Base-by-base conservation (phyloP, 2,113 vertebrate genomes). In the Pangasianodon gigas region DNA sequence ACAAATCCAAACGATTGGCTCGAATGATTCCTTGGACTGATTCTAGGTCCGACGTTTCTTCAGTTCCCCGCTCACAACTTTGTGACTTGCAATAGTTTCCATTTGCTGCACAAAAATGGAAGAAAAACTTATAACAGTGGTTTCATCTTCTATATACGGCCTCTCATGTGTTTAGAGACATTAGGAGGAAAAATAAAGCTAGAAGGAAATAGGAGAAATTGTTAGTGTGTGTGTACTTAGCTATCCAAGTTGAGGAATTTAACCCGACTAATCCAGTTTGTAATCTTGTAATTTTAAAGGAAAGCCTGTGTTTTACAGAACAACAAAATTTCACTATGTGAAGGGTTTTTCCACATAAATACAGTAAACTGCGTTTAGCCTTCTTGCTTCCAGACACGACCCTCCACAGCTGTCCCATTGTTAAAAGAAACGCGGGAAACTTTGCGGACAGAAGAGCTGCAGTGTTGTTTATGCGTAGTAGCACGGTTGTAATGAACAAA, bases 401-500 rank as follows among this genome's bases (percentile, higher is more conserved):
- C 77, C 81, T 88, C 94, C 91, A 93, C 91, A 93, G 83, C 88
- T 29, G 8, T 6, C 29, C 87, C 87, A 90, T 93, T 94, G 93
- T 93, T 82, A 56, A 91, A 62, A 91, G 83, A 88, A 56, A 62
- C 54, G 60, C 11, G 24, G 74, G 91, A 88, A 89, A 88, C 85
- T 71, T 87, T 58, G 85, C 75, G 67, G 44, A 60, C 89, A 90
- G 93, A 92, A 93, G 92, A 2, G 84, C 7, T 79, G 88, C 92
- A 93, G 92, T 94, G 93, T 94, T 90, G 92, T 81, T 93, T 88
- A 88, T 94, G 89, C 91, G 77, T 89, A 69, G 74, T 74, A 85
- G 90, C 85, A 54, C 19, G 60, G 81, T 10, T 37, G 46, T 89
- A 32, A 92, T 95, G 91, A 95, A 94, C 93, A 90, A 94, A 95